phyloP scores from a whole-genome alignment of 2,888 invertebrate species.

The Creontiades dilutus region DNA sequence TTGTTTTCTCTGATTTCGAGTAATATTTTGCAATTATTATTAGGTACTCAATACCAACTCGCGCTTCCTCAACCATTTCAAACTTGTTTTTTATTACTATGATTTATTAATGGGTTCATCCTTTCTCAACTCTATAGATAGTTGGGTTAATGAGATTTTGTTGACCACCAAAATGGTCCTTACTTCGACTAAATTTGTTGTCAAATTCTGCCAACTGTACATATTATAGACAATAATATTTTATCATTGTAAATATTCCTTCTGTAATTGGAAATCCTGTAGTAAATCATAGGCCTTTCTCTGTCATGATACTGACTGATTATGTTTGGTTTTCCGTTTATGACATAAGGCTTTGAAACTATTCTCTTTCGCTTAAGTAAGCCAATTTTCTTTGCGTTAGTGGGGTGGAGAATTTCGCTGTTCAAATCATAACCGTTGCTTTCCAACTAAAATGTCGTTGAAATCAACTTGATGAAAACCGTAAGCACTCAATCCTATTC shows the following conservation, averaged over 20 bases:
- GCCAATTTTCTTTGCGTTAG: neutral
- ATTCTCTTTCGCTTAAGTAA: neutral
- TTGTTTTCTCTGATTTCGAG: slow-evolving; percentile 1
- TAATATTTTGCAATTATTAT: neutral
- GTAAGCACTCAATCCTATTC: too few species aligned
- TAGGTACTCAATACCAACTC: neutral
- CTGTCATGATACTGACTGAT: slow-evolving; percentile 55
- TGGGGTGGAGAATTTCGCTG: too few species aligned
- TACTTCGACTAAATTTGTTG: neutral
- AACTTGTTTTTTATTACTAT: neutral
- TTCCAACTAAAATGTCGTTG: too few species aligned
- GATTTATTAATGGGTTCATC: neutral
- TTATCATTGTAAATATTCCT: slow-evolving; percentile 50
- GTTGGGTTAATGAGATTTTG: neutral
- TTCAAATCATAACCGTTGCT: too few species aligned
- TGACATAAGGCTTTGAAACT: neutral
- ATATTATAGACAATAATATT: slow-evolving; percentile 35
- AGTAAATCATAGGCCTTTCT: slow-evolving; percentile 18
- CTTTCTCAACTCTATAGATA: neutral
- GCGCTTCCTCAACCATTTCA: neutral
- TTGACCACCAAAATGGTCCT: neutral
- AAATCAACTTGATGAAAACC: too few species aligned
- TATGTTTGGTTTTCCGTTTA: slow-evolving; percentile 4
- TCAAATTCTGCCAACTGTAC: slow-evolving; percentile 33
- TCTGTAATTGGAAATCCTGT: slow-evolving; percentile 18